Evolutionary conservation across 2,113 vertebrate species (phyloP).

Genomic region (Paradoxurus hermaphroditus): DNA sequence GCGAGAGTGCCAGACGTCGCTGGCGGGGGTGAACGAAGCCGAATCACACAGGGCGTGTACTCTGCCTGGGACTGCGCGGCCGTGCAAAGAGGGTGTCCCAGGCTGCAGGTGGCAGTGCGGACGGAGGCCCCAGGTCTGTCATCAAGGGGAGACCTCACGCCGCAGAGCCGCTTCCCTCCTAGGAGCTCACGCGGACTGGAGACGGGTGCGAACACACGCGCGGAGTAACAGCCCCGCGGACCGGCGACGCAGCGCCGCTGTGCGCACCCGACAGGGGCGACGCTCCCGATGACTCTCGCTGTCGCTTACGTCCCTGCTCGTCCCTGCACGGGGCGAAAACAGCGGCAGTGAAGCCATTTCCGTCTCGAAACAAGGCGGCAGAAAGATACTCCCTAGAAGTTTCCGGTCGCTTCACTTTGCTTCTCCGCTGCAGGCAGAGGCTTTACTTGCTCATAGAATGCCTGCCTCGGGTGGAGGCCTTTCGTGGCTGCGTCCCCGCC

Average conservation of each 20-base stretch:
- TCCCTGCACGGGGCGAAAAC: neutral
- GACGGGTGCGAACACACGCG: fast-evolving
- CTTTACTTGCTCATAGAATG: slow-evolving; percentile 39
- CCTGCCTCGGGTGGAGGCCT: neutral
- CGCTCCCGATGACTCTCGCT: neutral
- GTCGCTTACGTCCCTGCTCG: neutral
- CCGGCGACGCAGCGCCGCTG: fast-evolving
- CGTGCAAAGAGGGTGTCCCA: fast-evolving
- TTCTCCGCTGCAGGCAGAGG: neutral
- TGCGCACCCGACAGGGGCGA: neutral
- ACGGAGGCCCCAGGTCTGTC: fast-evolving
- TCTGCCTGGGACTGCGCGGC: neutral
- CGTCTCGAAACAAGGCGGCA: neutral
- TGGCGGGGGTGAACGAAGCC: fast-evolving
- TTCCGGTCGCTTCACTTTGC: neutral
- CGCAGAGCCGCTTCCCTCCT: fast-evolving
- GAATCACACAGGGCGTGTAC: fast-evolving
- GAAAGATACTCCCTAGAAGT: neutral
- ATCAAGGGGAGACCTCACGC: neutral
- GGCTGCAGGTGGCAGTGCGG: neutral
- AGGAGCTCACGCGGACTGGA: neutral
- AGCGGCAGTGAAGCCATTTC: neutral
- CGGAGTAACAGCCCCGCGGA: fast-evolving
- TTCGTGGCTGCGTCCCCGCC: neutral
- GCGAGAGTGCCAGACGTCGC: fast-evolving